Evolutionary conservation across 92 coral and sea anemone species (phyloP).

Genomic region (Muricea muricata): DNA sequence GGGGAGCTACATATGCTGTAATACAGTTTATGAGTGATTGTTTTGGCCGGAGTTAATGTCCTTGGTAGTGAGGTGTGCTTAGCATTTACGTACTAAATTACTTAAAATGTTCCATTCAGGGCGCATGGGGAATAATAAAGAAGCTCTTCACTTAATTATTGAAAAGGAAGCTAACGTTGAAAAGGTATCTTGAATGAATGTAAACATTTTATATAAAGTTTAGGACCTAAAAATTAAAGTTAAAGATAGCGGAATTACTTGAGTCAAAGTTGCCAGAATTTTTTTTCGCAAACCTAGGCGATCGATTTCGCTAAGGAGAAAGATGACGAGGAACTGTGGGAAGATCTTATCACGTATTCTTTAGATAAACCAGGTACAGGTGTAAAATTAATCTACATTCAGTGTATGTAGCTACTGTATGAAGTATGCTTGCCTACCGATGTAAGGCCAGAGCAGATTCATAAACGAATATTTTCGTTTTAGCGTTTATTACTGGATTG

Average conservation of each 20-base stretch:
- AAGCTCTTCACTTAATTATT: conserved; percentile 92
- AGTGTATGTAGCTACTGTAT: no score
- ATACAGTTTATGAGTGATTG: no score
- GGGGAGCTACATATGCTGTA: no score
- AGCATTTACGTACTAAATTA: no score
- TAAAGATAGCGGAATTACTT: no score
- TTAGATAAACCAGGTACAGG: conserved; percentile 92
- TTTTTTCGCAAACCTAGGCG: no score
- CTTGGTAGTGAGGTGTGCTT: no score
- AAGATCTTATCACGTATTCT: conserved; percentile 92
- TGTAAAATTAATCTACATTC: not conserved
- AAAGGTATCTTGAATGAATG: conserved; percentile 67
- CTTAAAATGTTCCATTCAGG: conserved; percentile 54
- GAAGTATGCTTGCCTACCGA: no score
- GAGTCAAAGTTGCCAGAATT: no score
- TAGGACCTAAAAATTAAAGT: no score
- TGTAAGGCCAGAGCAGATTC: not conserved
- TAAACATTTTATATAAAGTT: no score
- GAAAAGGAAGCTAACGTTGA: conserved; percentile 88
- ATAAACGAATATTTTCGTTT: not conserved
- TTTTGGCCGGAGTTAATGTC: no score
- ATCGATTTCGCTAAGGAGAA: conserved; percentile 96
- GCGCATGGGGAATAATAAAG: conserved; percentile 99
- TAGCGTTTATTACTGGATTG: conserved; percentile 92
- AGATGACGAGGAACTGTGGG: conserved; percentile 95